phyloP scores from a whole-genome alignment of 1,140 invertebrate species.

The Aphelinus atriplicis region DNA sequence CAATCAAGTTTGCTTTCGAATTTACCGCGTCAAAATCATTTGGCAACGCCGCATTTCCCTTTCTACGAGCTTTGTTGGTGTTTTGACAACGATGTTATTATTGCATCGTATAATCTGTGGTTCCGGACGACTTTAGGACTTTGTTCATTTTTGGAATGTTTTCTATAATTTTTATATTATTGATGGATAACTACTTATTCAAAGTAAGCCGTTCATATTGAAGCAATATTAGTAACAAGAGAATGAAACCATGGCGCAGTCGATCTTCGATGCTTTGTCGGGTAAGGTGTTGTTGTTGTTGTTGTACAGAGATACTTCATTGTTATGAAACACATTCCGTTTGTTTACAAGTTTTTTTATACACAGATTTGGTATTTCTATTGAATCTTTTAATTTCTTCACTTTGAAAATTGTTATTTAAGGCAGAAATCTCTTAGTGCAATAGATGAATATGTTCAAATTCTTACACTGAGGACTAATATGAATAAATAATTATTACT shows the following conservation, averaged over 20 bases:
- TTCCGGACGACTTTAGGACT: not conserved
- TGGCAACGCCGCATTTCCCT: conserved; percentile 12
- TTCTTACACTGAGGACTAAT: too few relatives aligned
- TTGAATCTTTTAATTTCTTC: too few relatives aligned
- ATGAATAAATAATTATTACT: too few relatives aligned
- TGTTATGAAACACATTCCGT: too few relatives aligned
- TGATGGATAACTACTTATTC: not conserved
- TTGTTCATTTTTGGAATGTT: conserved; percentile 22
- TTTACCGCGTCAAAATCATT: not conserved
- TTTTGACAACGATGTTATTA: conserved; percentile 28
- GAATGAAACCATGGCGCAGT: conserved; percentile 56
- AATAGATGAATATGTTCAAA: too few relatives aligned
- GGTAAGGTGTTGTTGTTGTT: conserved; percentile 48
- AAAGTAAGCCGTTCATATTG: not conserved
- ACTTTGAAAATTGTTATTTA: too few relatives aligned
- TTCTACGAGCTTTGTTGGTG: conserved; percentile 20
- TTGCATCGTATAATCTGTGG: not conserved
- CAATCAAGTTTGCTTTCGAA: not conserved
- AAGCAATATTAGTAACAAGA: conserved; percentile 5
- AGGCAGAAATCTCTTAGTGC: too few relatives aligned
- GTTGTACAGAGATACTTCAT: not conserved
- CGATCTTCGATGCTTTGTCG: conserved; percentile 61
- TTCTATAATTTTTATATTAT: conserved; percentile 11
- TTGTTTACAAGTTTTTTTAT: too few relatives aligned
- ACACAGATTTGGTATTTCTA: too few relatives aligned